Evolutionary conservation across 2,888 invertebrate species (phyloP).

Genomic region (Oithona nana): DNA sequence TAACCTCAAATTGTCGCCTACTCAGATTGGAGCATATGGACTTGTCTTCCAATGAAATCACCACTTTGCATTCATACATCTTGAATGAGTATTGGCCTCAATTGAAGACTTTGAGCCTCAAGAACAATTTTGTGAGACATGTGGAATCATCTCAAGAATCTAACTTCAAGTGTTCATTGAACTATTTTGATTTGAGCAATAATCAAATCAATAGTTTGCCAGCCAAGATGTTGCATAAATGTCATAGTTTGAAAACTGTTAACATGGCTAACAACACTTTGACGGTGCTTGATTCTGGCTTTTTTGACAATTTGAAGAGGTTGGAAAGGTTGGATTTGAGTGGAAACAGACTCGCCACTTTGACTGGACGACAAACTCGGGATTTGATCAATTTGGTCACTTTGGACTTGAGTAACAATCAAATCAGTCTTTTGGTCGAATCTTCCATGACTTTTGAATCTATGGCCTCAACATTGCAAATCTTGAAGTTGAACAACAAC

Average conservation of each 20-base stretch:
- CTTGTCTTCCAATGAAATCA: constrained; percentile 55
- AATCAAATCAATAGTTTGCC: constrained; percentile 22
- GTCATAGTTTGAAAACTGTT: constrained; percentile 22
- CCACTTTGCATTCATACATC: constrained; percentile 56
- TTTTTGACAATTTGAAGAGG: not conserved
- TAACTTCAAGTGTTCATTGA: not conserved
- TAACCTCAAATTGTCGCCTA: not conserved
- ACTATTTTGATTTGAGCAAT: constrained; percentile 20
- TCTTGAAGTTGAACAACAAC: constrained; percentile 22
- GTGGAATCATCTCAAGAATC: not conserved
- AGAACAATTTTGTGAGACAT: not conserved
- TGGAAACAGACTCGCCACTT: not conserved
- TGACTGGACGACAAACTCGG: constrained; percentile 25
- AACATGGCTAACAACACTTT: constrained; percentile 25
- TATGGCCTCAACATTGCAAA: not conserved
- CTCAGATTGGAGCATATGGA: constrained; percentile 46
- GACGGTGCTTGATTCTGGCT: constrained; percentile 21
- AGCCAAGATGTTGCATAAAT: constrained; percentile 21
- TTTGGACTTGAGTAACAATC: constrained; percentile 53
- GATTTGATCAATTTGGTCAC: constrained; percentile 46
- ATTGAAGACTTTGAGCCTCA: not conserved
- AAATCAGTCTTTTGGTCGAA: constrained; percentile 50
- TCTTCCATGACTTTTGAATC: constrained; percentile 56
- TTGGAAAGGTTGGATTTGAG: constrained; percentile 2
- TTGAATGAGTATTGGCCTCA: constrained; percentile 58